phyloP scores from a whole-genome alignment of 2,797 vertebrate genomes.

The Xenopus petersii region DNA sequence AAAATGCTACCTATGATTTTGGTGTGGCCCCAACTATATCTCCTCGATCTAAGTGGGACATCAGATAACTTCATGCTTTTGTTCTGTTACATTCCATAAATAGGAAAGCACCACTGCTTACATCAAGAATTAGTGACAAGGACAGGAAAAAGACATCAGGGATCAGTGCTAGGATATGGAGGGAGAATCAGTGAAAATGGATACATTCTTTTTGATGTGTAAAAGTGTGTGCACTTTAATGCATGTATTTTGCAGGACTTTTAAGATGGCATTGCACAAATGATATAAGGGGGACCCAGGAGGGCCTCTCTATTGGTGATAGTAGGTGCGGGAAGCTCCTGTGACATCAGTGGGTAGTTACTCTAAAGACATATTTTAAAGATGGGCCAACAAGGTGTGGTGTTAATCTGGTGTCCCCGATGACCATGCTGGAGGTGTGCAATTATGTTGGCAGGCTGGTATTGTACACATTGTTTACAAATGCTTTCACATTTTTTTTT shows the following conservation, averaged over 20 bases:
- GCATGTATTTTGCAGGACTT: no score
- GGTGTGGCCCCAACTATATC: background rate
- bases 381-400: no score
- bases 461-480: background rate
- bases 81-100: slow-evolving; percentile 39
- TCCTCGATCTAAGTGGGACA: background rate
- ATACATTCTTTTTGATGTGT: no score
- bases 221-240: no score
- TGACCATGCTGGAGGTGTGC: background rate
- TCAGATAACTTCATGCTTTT: slow-evolving; percentile 11
- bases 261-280: no score
- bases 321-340: no score
- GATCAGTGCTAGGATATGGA: background rate
- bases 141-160: background rate
- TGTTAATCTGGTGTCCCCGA: no score
- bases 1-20: slow-evolving; percentile 1
- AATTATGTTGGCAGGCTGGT: background rate
- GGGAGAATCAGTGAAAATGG: no score
- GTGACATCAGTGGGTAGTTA: no score
- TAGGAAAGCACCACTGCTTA: background rate
- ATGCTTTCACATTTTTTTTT: background rate
- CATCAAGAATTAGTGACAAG: background rate
- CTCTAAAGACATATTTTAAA: no score
- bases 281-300: no score
- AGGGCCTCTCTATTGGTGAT: no score